These are phyloP conservation scores for Emydoidea blandingii DNA, from an alignment of 2,797 vertebrate species.

Conservation along the genomic window DNA sequence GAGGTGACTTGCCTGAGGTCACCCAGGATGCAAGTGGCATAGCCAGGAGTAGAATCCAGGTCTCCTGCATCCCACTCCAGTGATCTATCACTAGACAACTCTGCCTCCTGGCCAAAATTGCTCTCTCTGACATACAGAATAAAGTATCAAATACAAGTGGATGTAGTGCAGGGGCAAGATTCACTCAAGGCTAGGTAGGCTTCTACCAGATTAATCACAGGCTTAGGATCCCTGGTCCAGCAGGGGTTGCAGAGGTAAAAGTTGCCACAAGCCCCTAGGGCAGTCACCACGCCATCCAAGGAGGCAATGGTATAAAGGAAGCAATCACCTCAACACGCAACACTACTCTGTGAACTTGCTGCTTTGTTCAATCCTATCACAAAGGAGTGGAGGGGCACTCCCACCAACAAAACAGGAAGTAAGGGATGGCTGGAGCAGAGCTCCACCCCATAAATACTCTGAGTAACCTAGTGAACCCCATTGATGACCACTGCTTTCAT, in stretches of 20 bases:
- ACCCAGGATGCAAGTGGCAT: not conserved
- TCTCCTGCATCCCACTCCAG: not conserved
- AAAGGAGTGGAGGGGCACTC: not conserved
- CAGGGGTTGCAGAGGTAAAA: not conserved
- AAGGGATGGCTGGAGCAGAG: not conserved
- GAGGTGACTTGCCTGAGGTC: not conserved
- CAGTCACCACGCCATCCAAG: rapidly evolving
- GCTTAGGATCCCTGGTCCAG: not conserved
- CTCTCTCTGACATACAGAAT: too few relatives aligned
- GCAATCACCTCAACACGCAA: not conserved
- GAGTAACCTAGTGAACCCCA: not conserved
- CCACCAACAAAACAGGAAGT: not conserved
- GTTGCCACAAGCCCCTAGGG: not conserved
- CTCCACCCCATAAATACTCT: not conserved
- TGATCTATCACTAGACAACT: not conserved
- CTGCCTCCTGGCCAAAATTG: not conserved
- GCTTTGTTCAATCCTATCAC: not conserved
- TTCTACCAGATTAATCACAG: not conserved
- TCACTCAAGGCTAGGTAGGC: not conserved
- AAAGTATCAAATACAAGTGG: not conserved
- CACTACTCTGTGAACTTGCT: not conserved
- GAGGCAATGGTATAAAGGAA: not conserved
- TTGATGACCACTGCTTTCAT: not conserved
- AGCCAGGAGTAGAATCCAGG: not conserved
- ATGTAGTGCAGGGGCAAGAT: not conserved